Evolutionary conservation across 2,113 vertebrate genomes (phyloP), one percentile per base, ranked within the genome.

Genomic region (Haliaeetus leucogaster): DNA sequence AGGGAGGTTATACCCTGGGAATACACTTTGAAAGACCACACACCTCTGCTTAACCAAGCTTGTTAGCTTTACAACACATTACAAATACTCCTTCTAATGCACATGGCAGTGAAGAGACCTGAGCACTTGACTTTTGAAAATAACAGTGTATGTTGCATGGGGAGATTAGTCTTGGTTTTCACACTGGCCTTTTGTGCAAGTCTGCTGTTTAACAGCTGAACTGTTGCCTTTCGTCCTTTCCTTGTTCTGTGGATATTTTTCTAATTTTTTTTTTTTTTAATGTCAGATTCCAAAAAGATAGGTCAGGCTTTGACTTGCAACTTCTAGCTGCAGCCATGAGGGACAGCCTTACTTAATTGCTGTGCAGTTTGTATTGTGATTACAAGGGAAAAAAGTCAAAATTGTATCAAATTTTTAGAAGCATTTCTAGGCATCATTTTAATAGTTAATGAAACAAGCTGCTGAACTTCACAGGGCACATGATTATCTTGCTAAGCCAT

Each of bases 21-120:
- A 96, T 89, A 65, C 9, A 72, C 78, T 94, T 81, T 81, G 97
- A 81, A 90, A 96, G 98, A 98, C 98, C 98, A 98, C 98, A 98
- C 98, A 98, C 97, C 98, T 98, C 97, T 89, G 92, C 93, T 95
- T 97, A 94, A 93, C 96, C 87, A 95, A 97, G 97, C 92, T 96
- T 96, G 95, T 97, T 91, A 89, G 95, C 91, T 95, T 96, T 98
- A 93, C 89, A 97, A 94, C 66, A 80, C 63, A 92, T 95, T 96
- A 95, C 77, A 97, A 96, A 97, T 82, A 90, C 82, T 86, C 68
- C 43, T 55, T 88, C 96, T 82, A 91, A 95, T 92, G 91, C 82
- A 92, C 77, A 97, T 77, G 87, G 91, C 96, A 87, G 81, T 59
- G 90, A 82, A 95, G 90, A 90, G 93, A 88, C 52, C n/a, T 25